Base-by-base conservation (phyloP, 2,113 vertebrate genomes). In the Mionectes macconnelli region DNA sequence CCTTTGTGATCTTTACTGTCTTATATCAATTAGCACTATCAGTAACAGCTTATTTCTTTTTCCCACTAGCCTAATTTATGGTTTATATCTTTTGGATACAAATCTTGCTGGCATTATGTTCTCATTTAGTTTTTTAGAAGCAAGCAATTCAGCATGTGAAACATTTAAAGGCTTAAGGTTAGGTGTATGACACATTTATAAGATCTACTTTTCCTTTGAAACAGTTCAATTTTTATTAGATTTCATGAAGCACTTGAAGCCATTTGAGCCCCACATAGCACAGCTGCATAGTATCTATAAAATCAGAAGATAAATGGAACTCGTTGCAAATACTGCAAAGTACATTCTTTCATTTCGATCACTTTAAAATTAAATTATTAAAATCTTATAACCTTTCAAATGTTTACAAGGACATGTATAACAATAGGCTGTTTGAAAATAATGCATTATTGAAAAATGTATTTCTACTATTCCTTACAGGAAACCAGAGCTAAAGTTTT, bases 161-260 rank as follows among this genome's bases (percentile, higher is more conserved):
- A 83, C 44, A 69, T 76, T 86, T 80, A 88, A 47, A 92, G 77
- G 49, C 59, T 96, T 96, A 89, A 95, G 50, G 37, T 80, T 77
- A 95, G 63, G 37, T 84, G 68, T 45, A 63, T 59, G 81, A 88
- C 70, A 85, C 52, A 47, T 91, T 89, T 89, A 10, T 87, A 75
- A 91, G 88, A 91, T 93, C 87, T 94, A 42, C 42, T 84, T 94
- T 95, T 96, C 73, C 85, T 93, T 90, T 57, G 63, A 87, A 95
- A 90, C 2, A 3, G 63, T 39, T 93, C 83, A 93, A 72, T 95
- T 95, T 87, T 95, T 95, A 93, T 93, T 96, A 92, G 77, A 95
- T 96, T 96, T 74, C 37, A 18, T 67, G 25, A 94, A 89, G 39
- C 52, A 75, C 81, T 92, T 84, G 66, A 75, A 94, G 50, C 60